phyloP scores from a whole-genome alignment of 2,797 vertebrate genomes.

The Fistularia commersonii region DNA sequence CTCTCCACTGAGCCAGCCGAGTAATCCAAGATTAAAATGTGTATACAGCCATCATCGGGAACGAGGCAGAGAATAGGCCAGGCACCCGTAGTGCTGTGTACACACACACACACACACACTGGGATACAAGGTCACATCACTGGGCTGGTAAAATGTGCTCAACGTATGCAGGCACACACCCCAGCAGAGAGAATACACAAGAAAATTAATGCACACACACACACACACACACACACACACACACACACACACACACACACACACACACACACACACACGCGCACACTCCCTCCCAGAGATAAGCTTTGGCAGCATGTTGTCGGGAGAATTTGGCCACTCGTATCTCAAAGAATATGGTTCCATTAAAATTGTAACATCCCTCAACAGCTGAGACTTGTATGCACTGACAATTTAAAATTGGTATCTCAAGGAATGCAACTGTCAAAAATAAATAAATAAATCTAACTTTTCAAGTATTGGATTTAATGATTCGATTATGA shows the following conservation, averaged over 20 bases:
- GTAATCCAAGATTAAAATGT: conserved; percentile 69
- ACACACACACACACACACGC: too few relatives aligned
- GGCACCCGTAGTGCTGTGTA: conserved; percentile 9
- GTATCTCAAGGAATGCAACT: conserved; percentile 23
- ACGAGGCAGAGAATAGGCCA: conserved; percentile 26
- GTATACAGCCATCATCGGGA: conserved; percentile 56
- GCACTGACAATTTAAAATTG: conserved; percentile 36
- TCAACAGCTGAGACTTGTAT: conserved; percentile 41
- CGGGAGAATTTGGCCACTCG: conserved; percentile 50
- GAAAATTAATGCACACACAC: conserved; percentile 72
- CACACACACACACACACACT: conserved; percentile 28
- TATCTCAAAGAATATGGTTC: conserved; percentile 51
- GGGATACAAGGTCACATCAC: conserved; percentile 61
- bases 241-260: too few relatives aligned
- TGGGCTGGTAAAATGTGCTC: conserved; percentile 63
- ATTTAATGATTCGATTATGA: conserved; percentile 12
- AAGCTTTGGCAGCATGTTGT: conserved; percentile 52
- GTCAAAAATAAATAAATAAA: background rate
- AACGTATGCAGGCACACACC: conserved; percentile 76
- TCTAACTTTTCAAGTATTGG: conserved; percentile 18
- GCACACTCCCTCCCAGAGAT: conserved; percentile 49
- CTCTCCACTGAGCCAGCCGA: conserved; percentile 33
- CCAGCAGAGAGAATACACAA: conserved; percentile 56
- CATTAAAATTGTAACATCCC: conserved; percentile 48
- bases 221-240: conserved; percentile 16